phyloP scores from a whole-genome alignment of 2,113 vertebrate genomes.

The Connochaetes taurinus region DNA sequence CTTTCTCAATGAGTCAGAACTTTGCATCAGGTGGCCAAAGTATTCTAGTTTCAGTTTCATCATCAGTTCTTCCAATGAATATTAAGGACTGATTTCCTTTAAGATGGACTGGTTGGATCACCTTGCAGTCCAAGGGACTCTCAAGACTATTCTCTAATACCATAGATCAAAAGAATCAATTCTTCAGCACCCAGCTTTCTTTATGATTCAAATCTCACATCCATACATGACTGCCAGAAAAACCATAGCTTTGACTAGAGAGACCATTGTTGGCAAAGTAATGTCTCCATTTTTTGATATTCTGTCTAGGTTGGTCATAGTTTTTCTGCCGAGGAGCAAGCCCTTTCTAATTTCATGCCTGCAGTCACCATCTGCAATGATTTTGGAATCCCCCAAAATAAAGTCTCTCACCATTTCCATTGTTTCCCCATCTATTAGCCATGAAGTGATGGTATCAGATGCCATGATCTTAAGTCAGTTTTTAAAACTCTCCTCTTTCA shows the following conservation, averaged over 20 bases:
- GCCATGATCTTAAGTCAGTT: not conserved
- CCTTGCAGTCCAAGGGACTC: not conserved
- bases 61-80: not conserved
- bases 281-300: not conserved
- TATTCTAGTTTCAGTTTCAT: not conserved
- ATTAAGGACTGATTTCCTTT: not conserved
- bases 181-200: not conserved
- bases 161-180: not conserved
- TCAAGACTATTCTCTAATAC: not conserved
- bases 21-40: not conserved
- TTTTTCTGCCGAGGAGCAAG: not conserved
- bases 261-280: not conserved
- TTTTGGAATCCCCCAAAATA: not conserved
- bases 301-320: not conserved
- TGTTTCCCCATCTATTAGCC: not conserved
- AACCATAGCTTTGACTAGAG: not conserved
- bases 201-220: not conserved
- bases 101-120: not conserved
- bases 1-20: not conserved
- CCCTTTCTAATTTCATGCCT: not conserved
- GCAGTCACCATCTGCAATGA: not conserved
- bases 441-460: not conserved
- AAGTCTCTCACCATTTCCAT: fast-evolving
- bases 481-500: not conserved
- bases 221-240: not conserved